Evolutionary conservation across 2,888 invertebrate species (phyloP), one percentile per base, ranked within the genome.

Genomic region (Notodonta dromedarius): DNA sequence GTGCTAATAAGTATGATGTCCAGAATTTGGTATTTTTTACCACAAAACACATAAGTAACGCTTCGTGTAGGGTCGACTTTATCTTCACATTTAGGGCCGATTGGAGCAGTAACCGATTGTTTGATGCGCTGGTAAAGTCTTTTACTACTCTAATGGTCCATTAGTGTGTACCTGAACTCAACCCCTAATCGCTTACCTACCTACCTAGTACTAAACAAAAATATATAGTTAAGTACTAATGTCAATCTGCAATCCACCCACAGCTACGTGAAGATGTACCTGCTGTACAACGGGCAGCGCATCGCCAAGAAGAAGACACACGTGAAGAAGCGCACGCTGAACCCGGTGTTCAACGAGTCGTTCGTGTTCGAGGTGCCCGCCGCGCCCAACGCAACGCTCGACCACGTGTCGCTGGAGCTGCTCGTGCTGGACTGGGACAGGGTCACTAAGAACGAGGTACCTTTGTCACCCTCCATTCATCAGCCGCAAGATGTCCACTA

Each of bases 241-340:
- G 9, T 11, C 11, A 51, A 24, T 51, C n/a, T 24, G 5, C 32
- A 8, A 32, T 24, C 51, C 16, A 48, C 14, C 50, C n/a, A 1
- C 80, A 94, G 94, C 7, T 95, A 95, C 85, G 99, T 99, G 57
- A 99, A 99, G 92, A 98, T 99, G 90, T 99, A 99, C 91, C 94
- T 99, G 78, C 94, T 99, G 60, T 98, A 97, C 94, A 98, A 99
- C 91, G 98, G 98, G n/a, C 99, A 99, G 86, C 96, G 99, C 70
- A 98, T 99, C 79, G 98, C 98, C 57, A 99, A 99, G 95, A 99
- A 99, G 95, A 99, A 99, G 94, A 99, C 99, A 0, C 99, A 99
- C 88, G 99, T 99, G 57, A 99, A 99, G 95, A 99, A 99, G 90
- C 96, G 99, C 61, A 99, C 99, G 0, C 94, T 99, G 77, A 98